Evolutionary conservation across 2,113 vertebrate genomes (phyloP).

Genomic region (Plestiodon gilberti): DNA sequence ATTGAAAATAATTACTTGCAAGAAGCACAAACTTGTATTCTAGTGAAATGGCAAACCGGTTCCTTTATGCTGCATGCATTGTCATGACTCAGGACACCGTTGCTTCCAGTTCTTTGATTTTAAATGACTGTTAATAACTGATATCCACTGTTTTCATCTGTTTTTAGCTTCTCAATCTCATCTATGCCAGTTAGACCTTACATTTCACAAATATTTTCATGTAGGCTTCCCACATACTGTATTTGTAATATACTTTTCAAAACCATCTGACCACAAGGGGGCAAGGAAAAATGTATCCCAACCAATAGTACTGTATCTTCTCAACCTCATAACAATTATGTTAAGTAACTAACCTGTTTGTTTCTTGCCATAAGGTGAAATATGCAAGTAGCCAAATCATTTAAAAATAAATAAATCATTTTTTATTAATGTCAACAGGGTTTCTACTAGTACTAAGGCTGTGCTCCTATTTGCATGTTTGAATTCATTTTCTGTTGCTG

Average conservation of each 20-base stretch:
- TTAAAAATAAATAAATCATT: background rate
- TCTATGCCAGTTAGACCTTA: background rate
- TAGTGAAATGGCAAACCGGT: background rate
- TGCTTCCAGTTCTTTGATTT: background rate
- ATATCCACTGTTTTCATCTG: background rate
- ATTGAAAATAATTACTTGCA: background rate
- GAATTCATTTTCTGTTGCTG: background rate
- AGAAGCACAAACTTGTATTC: background rate
- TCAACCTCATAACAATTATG: background rate
- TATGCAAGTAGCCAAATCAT: background rate
- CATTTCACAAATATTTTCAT: background rate
- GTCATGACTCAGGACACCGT: background rate
- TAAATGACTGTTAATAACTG: background rate
- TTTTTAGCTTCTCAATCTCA: background rate
- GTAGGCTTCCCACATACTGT: background rate
- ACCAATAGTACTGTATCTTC: background rate
- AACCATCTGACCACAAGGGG: slow-evolving; percentile 31
- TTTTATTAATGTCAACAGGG: background rate
- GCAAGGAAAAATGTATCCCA: slow-evolving; percentile 15
- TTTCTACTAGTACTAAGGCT: background rate
- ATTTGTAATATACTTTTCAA: slow-evolving; percentile 13
- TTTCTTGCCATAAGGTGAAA: background rate
- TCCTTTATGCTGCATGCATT: background rate
- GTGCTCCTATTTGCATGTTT: background rate
- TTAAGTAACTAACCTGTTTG: background rate